Conservation (phyloP, 2,888 invertebrate species). For the Drosophila borealis region DNA sequence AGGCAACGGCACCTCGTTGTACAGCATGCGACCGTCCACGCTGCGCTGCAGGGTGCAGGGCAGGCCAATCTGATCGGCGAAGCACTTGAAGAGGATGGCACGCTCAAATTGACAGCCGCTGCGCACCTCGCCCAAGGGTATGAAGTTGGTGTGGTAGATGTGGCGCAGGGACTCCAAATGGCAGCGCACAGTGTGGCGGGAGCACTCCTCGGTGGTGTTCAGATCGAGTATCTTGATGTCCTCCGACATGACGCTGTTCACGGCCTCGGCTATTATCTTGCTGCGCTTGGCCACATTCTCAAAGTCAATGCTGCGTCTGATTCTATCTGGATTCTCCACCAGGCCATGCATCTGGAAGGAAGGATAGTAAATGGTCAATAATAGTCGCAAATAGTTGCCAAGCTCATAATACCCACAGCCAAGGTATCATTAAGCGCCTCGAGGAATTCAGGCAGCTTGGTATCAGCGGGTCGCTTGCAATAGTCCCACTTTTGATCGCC, state of each 20-base stretch:
- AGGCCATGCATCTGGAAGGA: constrained; percentile 58
- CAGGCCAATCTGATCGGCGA: constrained; percentile 88
- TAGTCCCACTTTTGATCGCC: constrained; percentile 72
- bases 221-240: constrained; percentile 72
- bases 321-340: constrained; percentile 62
- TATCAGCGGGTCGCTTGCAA: constrained; percentile 77
- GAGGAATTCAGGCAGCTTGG: constrained; percentile 61
- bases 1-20: constrained; percentile 88
- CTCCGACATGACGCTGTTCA: constrained; percentile 76
- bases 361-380: background rate
- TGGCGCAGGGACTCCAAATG: constrained; percentile 86
- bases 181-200: constrained; percentile 83
- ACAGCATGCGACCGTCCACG: constrained; percentile 86
- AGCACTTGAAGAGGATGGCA: constrained; percentile 88
- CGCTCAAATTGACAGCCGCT: constrained; percentile 88
- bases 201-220: constrained; percentile 85
- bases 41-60: constrained; percentile 87
- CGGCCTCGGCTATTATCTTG: constrained; percentile 85
- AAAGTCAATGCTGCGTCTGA: constrained; percentile 75
- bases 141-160: constrained; percentile 85
- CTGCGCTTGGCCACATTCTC: constrained; percentile 77
- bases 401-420: constrained; percentile 46
- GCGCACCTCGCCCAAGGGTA: constrained; percentile 87
- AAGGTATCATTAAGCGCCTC: constrained; percentile 64
- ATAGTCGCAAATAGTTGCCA: background rate